phyloP scores from a whole-genome alignment of 2,888 invertebrate species.

The Patella depressa region DNA sequence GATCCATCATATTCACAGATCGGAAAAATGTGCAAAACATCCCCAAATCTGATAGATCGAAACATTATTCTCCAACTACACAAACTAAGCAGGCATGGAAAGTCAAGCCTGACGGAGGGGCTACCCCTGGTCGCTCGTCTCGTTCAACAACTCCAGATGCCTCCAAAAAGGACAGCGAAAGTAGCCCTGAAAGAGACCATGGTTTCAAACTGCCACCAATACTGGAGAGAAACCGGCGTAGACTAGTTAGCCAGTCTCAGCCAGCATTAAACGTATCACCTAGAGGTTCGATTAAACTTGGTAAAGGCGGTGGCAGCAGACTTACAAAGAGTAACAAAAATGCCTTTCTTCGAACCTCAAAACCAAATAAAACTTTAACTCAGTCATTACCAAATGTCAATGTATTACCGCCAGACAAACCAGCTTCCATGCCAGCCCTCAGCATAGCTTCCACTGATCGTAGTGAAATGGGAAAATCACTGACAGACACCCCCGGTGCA shows the following conservation, averaged over 20 bases:
- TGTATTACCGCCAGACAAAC: conserved; percentile 1
- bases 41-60: not conserved
- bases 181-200: conserved; percentile 16
- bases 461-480: not conserved
- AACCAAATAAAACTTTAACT: conserved; percentile 14
- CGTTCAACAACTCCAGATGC: conserved; percentile 14
- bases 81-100: not conserved
- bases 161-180: conserved; percentile 8
- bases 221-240: conserved; percentile 34
- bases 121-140: conserved; percentile 9
- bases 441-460: conserved; percentile 15
- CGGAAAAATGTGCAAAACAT: not conserved
- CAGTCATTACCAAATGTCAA: conserved; percentile 25
- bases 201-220: conserved; percentile 43
- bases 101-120: not conserved
- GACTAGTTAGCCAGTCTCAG: conserved; percentile 5
- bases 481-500: not conserved
- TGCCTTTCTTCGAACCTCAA: conserved; percentile 13
- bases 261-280: conserved; percentile 6
- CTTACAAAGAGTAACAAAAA: conserved; percentile 8
- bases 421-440: conserved; percentile 13
- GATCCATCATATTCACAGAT: not conserved
- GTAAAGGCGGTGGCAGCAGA: not conserved
- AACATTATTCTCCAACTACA: not conserved
- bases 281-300: conserved; percentile 11